Percentiles rank a stretch among this genome's conserved stretches.
phyloP scores from a whole-genome alignment of 2,888 invertebrate species.

The Meteorus colon region DNA sequence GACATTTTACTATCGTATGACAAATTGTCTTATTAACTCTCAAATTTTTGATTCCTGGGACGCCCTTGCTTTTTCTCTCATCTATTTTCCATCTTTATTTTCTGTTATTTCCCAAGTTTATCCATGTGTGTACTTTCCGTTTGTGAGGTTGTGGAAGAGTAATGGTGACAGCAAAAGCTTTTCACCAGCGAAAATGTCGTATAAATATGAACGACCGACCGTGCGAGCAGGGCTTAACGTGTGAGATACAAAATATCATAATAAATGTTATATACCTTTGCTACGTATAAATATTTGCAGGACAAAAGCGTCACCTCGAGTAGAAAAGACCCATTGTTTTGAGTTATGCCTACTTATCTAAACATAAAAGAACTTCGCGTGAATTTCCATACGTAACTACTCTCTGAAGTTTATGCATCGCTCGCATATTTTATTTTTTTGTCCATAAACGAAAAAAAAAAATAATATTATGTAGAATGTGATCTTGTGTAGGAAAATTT shows the following conservation, averaged over 20 bases:
- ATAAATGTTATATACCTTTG: constrained; percentile 5
- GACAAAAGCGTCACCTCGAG: neutral
- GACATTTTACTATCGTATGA: neutral
- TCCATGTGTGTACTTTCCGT: neutral
- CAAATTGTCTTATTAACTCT: constrained; percentile 25
- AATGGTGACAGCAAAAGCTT: constrained; percentile 17
- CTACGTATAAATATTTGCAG: neutral
- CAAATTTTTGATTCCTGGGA: neutral
- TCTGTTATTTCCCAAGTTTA: neutral
- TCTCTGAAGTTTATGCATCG: no score
- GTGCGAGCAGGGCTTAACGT: neutral
- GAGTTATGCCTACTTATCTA: neutral
- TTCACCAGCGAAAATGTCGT: neutral
- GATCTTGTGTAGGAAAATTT: no score
- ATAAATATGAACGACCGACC: constrained; percentile 1
- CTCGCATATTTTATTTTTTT: neutral
- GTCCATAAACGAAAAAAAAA: no score
- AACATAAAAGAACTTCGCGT: neutral
- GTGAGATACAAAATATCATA: neutral
- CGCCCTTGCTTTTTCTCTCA: neutral
- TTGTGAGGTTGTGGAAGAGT: neutral
- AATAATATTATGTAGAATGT: no score
- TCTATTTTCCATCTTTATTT: neutral
- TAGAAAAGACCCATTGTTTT: neutral
- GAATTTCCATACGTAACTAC: no score